Conservation (phyloP, 2,888 invertebrate species). For the Geotrupes spiniger region DNA sequence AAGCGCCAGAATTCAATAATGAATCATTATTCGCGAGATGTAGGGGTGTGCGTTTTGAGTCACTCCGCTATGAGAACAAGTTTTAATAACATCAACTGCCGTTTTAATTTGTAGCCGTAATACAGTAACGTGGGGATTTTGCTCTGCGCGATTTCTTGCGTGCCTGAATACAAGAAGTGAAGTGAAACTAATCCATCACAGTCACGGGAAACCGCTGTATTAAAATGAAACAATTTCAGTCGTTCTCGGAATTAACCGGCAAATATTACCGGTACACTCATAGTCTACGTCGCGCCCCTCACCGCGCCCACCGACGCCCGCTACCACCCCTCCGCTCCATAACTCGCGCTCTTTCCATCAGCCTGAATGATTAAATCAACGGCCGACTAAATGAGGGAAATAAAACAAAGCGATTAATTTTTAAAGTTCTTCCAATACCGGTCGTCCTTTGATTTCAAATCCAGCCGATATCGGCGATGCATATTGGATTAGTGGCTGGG, state of each 20-base stretch:
- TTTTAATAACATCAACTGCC: slow-evolving; percentile 25
- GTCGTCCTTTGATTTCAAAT: slow-evolving; percentile 4
- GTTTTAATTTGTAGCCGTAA: slow-evolving; percentile 30
- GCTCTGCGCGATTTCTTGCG: slow-evolving; percentile 33
- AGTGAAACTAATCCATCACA: slow-evolving; percentile 44
- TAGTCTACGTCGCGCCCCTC: background rate
- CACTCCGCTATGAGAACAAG: slow-evolving; percentile 21
- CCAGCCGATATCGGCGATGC: background rate
- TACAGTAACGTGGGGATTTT: slow-evolving; percentile 26
- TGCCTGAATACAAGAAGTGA: slow-evolving; percentile 36
- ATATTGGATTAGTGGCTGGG: slow-evolving; percentile 4
- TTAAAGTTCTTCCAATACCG: slow-evolving; percentile 4
- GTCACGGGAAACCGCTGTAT: slow-evolving; percentile 41
- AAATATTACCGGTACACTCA: slow-evolving; percentile 28
- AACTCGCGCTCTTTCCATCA: background rate
- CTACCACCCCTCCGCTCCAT: too few species aligned
- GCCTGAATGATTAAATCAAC: slow-evolving; percentile 18
- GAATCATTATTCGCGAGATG: slow-evolving; percentile 23
- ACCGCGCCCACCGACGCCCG: too few species aligned
- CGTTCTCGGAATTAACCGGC: slow-evolving; percentile 34
- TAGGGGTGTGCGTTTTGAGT: slow-evolving; percentile 14
- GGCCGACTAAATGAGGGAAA: slow-evolving; percentile 16
- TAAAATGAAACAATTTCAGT: slow-evolving; percentile 42
- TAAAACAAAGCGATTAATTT: slow-evolving; percentile 15
- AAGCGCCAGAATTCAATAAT: slow-evolving; percentile 25